phyloP scores from a whole-genome alignment of 2,113 vertebrate genomes.

The Ciconia maguari region DNA sequence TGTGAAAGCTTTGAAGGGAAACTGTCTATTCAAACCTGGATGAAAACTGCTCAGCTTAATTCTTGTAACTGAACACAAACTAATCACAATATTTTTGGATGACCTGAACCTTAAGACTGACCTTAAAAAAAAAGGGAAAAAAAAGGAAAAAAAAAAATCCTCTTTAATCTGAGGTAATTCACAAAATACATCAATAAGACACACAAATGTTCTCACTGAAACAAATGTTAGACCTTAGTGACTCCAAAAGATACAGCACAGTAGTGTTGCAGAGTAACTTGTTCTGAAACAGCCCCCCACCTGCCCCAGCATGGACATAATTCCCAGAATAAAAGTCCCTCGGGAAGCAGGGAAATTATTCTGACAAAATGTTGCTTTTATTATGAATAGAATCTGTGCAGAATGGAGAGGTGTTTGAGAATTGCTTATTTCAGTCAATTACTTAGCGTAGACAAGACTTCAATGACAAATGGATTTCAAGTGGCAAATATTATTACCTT shows the following conservation, averaged over 20 bases:
- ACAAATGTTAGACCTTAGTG: background rate
- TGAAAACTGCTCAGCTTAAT: background rate
- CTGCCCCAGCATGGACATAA: background rate
- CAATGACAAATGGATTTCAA: conserved; percentile 44
- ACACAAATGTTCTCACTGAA: background rate
- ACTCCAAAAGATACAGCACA: background rate
- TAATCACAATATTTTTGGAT: background rate
- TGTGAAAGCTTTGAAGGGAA: background rate
- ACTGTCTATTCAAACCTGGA: background rate
- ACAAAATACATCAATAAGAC: background rate
- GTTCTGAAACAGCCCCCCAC: background rate
- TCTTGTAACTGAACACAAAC: background rate
- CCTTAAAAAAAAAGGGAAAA: fast-evolving
- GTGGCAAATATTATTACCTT: conserved; percentile 34
- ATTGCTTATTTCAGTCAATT: conserved; percentile 25
- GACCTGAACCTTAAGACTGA: background rate
- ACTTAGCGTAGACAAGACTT: background rate
- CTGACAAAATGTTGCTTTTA: background rate
- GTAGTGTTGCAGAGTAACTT: background rate
- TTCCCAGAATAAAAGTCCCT: background rate
- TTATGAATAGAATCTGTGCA: background rate
- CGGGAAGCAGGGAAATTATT: background rate
- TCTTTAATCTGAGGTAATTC: background rate
- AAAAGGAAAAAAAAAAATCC: fast-evolving
- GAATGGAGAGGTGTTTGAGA: conserved; percentile 5